phyloP scores from a whole-genome alignment of 2,888 invertebrate species.

The Spisula subtruncata region DNA sequence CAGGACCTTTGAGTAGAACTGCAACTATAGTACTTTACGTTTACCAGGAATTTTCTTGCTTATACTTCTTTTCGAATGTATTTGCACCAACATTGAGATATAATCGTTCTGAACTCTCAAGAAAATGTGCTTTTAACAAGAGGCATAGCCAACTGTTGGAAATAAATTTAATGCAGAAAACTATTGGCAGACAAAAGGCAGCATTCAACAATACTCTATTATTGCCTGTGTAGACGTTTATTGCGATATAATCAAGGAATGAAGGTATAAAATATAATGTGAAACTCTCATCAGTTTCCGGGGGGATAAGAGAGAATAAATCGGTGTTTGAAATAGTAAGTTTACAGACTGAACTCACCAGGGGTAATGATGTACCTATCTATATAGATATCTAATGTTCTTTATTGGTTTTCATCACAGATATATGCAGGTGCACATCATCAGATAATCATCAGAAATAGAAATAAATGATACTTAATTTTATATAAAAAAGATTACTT shows the following conservation, averaged over 20 bases:
- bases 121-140: too few species aligned
- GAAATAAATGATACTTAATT: background rate
- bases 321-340: background rate
- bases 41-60: too few species aligned
- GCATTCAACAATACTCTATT: background rate
- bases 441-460: background rate
- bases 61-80: too few species aligned
- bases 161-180: too few species aligned
- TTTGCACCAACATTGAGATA: too few species aligned
- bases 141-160: too few species aligned
- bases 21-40: too few species aligned
- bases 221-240: background rate
- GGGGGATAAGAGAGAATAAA: background rate
- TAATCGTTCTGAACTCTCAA: too few species aligned
- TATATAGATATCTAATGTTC: background rate
- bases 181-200: too few species aligned
- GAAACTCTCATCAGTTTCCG: background rate
- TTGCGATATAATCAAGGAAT: background rate
- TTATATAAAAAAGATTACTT: conserved; percentile 18
- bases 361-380: background rate
- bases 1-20: too few species aligned
- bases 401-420: background rate
- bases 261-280: background rate
- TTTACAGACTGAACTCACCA: background rate
- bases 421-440: conserved; percentile 6